Evolutionary conservation across 2,888 invertebrate genomes (phyloP), one percentile per base, ranked within the genome.

Genomic region (Xylota segnis): DNA sequence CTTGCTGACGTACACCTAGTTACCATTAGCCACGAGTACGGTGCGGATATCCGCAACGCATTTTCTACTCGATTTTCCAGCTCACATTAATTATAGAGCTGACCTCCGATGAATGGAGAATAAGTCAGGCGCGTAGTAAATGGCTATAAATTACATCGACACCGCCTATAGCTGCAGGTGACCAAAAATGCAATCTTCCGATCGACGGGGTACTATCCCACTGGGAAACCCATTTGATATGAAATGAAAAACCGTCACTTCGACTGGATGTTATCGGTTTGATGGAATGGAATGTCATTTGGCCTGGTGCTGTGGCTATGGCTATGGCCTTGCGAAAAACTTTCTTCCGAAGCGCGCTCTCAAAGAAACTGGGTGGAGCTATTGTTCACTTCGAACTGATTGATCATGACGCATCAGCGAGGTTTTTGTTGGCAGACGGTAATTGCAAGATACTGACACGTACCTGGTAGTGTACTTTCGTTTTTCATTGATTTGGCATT

Each of bases 401-500:
- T 74, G 70, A 70, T 70, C 75, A 75, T 79, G 83, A 84, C 75
- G 79, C 68, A 84, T 70, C 43, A 50, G 14, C 14, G 4, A n/a
- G n/a, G 37, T 37, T 74, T 59, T 72, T 65, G 47, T 72, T 79
- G 74, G 79, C 79, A 75, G 74, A 37, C 79, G 12, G 70, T 65
- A 79, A 70, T 75, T 79, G 79, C 58, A 45, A 65, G 74, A 75
- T 75, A 63, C 74, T 83, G 68, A 74, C 83, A 83, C 74, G 70
- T 79, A 59, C 16, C 40, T 40, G n/a, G n/a, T 29, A 34, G 52
- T 50, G 56, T 72, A 83, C 83, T 84, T 84, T 84, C 83, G 75
- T 84, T 84, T 83, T 84, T 59, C 63, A 75, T 79, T 75, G 68
- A 58, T 59, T 75, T 84, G 83, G 74, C 70, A 84, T 84, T 83